phyloP scores from a whole-genome alignment of 2,888 invertebrate genomes.

The Bellardia pandia region DNA sequence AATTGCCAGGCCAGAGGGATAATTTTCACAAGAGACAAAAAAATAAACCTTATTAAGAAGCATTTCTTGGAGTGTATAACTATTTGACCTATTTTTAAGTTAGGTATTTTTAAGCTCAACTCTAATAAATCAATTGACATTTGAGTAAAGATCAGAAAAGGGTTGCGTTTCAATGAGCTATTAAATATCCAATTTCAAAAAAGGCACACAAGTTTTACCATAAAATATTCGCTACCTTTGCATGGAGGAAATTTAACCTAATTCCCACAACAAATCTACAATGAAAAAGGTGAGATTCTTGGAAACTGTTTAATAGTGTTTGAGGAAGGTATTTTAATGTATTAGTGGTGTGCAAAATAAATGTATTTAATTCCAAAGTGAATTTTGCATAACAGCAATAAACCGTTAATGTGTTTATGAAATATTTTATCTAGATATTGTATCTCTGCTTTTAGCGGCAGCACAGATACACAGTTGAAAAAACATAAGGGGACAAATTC shows the following conservation, averaged over 20 bases:
- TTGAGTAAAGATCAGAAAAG: conserved; percentile 45
- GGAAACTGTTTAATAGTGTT: conserved; percentile 24
- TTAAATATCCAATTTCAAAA: conserved; percentile 51
- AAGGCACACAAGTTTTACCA: conserved; percentile 19
- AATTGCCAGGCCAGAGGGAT: neutral
- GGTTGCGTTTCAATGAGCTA: conserved; percentile 64
- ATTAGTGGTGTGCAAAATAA: neutral
- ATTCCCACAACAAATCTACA: conserved; percentile 20
- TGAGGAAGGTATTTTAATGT: neutral
- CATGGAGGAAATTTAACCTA: conserved; percentile 4
- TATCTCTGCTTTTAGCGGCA: too few species aligned
- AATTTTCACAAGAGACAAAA: conserved; percentile 25
- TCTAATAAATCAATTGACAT: conserved; percentile 57
- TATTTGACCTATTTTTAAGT: conserved; percentile 54
- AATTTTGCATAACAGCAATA: neutral
- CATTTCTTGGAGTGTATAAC: conserved; percentile 15
- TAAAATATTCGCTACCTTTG: conserved; percentile 7
- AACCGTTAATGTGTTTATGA: conserved; percentile 34
- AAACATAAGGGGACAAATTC: too few species aligned
- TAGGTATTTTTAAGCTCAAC: conserved; percentile 34
- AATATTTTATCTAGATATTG: neutral
- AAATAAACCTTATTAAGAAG: neutral
- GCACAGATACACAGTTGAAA: too few species aligned
- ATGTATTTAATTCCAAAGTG: neutral
- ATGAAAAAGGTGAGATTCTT: conserved; percentile 22